Evolutionary conservation across 2,888 invertebrate species (phyloP), one percentile per base, ranked within the genome.

Genomic region (Thymelicus sylvestris): DNA sequence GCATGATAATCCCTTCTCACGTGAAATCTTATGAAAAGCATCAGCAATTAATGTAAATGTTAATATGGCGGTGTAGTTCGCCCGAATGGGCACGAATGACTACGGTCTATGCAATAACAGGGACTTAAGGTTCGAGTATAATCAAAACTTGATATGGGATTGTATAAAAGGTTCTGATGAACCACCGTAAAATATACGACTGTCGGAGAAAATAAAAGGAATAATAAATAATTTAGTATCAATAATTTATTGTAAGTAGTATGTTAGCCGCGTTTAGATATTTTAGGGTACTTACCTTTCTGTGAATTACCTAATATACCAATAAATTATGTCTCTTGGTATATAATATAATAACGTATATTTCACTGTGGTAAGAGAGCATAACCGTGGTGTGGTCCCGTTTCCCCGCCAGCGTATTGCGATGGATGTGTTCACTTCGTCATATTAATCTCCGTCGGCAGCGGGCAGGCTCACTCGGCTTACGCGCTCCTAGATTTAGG

Each of bases 401-500:
- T 24, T 5, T 52, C 19, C 55, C 80, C 74, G 74, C 73, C 73
- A 72, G 77, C 77, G 74, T 81, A 72, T 69, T 67, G 66, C 84
- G 86, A 88, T 86, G 80, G 88, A 91, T 90, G 86, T 77, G 82
- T 78, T 82, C 88, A 86, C 88, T 91, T 85, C 86, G 86, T 92
- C 92, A 90, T 88, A 87, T 88, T 91, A 92, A 93, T 93, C 86
- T 88, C 87, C 83, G 81, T 83, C 87, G 77, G 83, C 83, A 77
- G 81, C 83, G 87, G 77, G 83, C 83, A 77, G 82, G 85, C 89
- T 82, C 88, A 93, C 93, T 92, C 86, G 91, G 89, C 90, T 93
- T 93, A 93, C 93, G 93, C 93, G 86, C 85, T 82, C 83, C 86
- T 89, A 89, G 87, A 88, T 88, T 83, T 86, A 88, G 81, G 74